Base-by-base conservation (phyloP, 2,113 vertebrate genomes). In the Pomatorhinus ruficollis region DNA sequence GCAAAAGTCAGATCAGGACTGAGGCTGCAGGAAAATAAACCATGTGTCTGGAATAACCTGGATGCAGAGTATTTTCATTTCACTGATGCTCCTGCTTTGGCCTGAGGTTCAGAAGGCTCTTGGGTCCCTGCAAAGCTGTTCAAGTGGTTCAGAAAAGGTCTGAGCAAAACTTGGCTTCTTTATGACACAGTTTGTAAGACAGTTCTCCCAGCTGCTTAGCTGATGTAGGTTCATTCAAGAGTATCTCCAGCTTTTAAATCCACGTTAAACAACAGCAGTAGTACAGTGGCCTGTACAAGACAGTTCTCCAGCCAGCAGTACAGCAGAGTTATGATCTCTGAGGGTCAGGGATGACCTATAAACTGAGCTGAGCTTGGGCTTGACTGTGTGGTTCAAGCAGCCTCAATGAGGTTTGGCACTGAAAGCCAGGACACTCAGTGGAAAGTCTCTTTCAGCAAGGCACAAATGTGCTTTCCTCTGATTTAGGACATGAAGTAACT, bases 21-120 rank as follows among this genome's bases (percentile, higher is more conserved):
- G 4, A 81, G 66, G 66, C 40, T 91, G 40, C 45, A 83, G 75
- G 69, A 68, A 65, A 79, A 91, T 24, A 42, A 91, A 12, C 33
- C 1, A 13, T 1, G 44, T 2, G 5, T n/a, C 76, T 0, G 0
- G 40, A 90, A 60, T 21, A 60, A 76, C 12, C 24, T 45, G 31
- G 50, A 74, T n/a, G 47, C n/a, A 71, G 71, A 91, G 33, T 6
- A 59, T 15, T 76, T 75, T 11, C 35, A 6, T 71, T 68, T 76
- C 75, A 68, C 7, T 80, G 66, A 31, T 0, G 5, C 15, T 90
- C 21, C 16, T 56, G 60, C 59, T 83, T 76, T 50, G 64, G 23
- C 59, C 39, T 40, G 59, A 74, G 66, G 47, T 61, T 92, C 66
- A 83, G 79, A 86, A 74, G 63, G 33, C 27, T 60, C 70, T 8